A percentile compares a stretch with the other conserved stretches of the same genome.
phyloP scores from a whole-genome alignment of 2,113 vertebrate genomes.

The Hyla sarda region DNA sequence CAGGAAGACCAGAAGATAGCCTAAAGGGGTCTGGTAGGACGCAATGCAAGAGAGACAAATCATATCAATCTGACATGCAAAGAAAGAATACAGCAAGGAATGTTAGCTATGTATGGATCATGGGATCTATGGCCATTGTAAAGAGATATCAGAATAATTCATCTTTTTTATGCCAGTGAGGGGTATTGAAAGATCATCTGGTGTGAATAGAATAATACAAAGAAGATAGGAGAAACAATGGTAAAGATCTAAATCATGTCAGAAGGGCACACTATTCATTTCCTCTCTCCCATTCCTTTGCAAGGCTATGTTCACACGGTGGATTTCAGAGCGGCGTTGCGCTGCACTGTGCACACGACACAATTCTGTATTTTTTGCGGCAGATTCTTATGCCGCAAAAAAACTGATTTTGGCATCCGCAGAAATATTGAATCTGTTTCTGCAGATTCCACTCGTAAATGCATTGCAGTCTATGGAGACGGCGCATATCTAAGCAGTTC shows the following conservation, averaged over 20 bases:
- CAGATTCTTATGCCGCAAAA: too few species aligned
- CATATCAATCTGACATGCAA: not conserved
- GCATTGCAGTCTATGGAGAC: too few species aligned
- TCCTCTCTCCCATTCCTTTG: too few species aligned
- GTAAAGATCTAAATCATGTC: not conserved
- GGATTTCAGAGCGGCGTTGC: too few species aligned
- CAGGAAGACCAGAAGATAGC: not conserved
- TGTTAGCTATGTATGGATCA: not conserved
- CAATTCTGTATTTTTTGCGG: too few species aligned
- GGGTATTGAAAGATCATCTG: not conserved
- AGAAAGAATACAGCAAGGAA: not conserved
- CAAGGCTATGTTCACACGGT: too few species aligned
- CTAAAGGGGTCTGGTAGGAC: not conserved
- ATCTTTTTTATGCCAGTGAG: not conserved
- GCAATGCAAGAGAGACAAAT: not conserved
- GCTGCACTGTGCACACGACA: too few species aligned
- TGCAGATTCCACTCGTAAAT: too few species aligned
- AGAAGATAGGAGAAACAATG: not conserved
- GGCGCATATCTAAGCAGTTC: too few species aligned
- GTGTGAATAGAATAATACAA: not conserved
- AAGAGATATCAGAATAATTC: not conserved
- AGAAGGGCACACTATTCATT: too few species aligned
- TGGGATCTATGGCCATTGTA: not conserved
- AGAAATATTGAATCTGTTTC: too few species aligned
- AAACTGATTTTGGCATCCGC: too few species aligned